phyloP scores from a whole-genome alignment of 2,888 invertebrate genomes.

The Adelognathus sp. region DNA sequence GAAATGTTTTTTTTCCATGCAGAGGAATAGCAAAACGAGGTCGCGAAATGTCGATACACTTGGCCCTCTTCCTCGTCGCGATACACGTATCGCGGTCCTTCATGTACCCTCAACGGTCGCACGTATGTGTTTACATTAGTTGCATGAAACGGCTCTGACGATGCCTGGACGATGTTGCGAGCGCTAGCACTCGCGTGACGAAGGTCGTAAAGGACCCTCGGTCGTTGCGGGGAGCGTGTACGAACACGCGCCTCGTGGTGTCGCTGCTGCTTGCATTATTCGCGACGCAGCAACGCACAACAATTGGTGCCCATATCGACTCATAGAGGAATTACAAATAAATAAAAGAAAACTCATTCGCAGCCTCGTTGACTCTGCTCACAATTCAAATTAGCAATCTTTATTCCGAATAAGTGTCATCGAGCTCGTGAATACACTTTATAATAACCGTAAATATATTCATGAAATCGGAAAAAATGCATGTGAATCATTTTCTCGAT shows the following conservation, averaged over 20 bases:
- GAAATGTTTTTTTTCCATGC: constrained; percentile 22
- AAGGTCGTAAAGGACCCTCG: constrained; percentile 57
- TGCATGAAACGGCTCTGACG: constrained; percentile 36
- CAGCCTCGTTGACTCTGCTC: no score
- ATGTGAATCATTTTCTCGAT: no score
- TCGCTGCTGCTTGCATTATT: constrained; percentile 1
- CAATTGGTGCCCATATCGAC: constrained; percentile 1
- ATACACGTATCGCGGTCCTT: constrained; percentile 27
- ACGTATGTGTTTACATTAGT: constrained; percentile 40
- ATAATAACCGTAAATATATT: no score
- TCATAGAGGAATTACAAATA: no score
- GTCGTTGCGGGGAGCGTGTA: constrained; percentile 39
- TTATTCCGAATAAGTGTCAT: no score
- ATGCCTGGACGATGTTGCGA: neutral
- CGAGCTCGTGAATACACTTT: no score
- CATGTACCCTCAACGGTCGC: constrained; percentile 7
- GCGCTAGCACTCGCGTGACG: constrained; percentile 50
- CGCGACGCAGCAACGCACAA: neutral
- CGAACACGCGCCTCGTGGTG: constrained; percentile 35
- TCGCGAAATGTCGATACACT: constrained; percentile 55
- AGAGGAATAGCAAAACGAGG: constrained; percentile 43
- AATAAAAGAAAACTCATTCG: no score
- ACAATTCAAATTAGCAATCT: no score
- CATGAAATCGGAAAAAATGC: no score
- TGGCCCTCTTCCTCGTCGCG: constrained; percentile 6